phyloP scores from a whole-genome alignment of 2,797 vertebrate genomes.

The Enteromius thamalakanensis region DNA sequence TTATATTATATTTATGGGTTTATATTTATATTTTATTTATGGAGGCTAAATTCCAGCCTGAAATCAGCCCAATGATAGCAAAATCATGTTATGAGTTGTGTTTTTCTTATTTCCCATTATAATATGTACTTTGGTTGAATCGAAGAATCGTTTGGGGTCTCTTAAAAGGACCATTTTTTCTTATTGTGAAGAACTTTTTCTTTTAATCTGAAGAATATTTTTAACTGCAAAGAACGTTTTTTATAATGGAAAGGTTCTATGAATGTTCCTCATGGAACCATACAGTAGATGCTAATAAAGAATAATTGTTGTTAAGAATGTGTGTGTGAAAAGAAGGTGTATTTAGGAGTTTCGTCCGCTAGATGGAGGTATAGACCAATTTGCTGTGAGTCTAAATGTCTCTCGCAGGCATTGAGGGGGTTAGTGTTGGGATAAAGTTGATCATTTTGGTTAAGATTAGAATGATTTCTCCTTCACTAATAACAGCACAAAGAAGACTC shows the following conservation, averaged over 20 bases:
- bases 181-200: not conserved
- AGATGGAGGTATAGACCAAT: slow-evolving; percentile 53
- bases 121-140: not conserved
- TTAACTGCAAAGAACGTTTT: not conserved
- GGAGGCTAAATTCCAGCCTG: not conserved
- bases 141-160: not conserved
- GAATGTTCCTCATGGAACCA: not conserved
- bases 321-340: not conserved
- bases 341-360: slow-evolving; percentile 38
- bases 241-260: not conserved
- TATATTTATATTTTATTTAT: not conserved
- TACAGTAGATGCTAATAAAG: not conserved
- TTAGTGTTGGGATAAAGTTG: not conserved
- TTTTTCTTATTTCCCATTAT: not conserved
- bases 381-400: not conserved
- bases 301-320: not conserved
- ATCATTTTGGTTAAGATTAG: not conserved
- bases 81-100: not conserved
- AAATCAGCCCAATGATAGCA: not conserved
- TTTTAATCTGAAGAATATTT: not conserved
- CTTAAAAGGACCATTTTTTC: not conserved
- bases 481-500: not conserved
- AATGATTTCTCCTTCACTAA: not conserved
- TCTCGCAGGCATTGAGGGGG: not conserved
- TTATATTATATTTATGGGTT: not conserved